Conservation (phyloP, 2,113 vertebrate genomes). For the Clarias magur region DNA sequence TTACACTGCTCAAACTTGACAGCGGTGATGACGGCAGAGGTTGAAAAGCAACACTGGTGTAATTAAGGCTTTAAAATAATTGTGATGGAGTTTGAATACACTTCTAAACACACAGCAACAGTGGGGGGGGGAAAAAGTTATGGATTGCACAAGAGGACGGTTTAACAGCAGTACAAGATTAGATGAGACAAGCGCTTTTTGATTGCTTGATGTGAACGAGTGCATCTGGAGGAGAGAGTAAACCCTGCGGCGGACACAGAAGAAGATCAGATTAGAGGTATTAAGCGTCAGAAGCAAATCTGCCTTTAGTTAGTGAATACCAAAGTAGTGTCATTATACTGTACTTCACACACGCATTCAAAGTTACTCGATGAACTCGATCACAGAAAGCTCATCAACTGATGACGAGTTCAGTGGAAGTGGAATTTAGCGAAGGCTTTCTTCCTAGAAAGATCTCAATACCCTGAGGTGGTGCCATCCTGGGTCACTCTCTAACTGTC, state of each 20-base stretch:
- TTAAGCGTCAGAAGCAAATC: constrained; percentile 47
- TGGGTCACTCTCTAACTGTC: neutral
- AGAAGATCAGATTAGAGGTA: constrained; percentile 43
- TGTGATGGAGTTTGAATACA: neutral
- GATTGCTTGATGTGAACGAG: neutral
- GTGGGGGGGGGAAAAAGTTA: too few species aligned
- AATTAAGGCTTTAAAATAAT: neutral
- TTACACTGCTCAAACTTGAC: neutral
- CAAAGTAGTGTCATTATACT: neutral
- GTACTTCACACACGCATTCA: neutral
- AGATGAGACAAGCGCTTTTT: neutral
- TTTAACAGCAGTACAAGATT: neutral
- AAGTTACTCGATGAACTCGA: neutral
- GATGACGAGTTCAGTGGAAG: neutral
- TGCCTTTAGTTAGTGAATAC: constrained; percentile 33
- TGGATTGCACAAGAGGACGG: neutral
- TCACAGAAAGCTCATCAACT: neutral
- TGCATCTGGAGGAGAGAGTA: constrained; percentile 36
- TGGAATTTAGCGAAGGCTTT: neutral
- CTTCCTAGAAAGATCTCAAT: neutral
- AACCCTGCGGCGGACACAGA: constrained; percentile 22
- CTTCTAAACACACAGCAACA: neutral
- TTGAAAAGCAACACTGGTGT: neutral
- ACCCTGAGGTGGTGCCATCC: constrained; percentile 8
- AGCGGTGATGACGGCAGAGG: neutral